phyloP scores from a whole-genome alignment of 2,888 invertebrate species.

The Hedychridium roseum region DNA sequence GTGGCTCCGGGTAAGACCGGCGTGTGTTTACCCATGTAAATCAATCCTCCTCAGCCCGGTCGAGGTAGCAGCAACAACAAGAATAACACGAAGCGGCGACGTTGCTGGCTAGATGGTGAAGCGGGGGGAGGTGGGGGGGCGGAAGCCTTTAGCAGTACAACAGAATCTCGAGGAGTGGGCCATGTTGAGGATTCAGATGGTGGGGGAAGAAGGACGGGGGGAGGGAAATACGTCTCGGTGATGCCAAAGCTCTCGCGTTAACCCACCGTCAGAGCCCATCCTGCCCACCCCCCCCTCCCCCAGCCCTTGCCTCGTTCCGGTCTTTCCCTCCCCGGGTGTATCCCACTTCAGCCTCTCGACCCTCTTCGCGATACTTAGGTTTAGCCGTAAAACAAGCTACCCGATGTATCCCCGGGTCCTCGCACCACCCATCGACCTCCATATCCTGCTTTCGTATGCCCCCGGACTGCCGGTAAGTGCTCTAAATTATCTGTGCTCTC shows the following conservation, averaged over 20 bases:
- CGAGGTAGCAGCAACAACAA: constrained; percentile 17
- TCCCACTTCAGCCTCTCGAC: constrained; percentile 16
- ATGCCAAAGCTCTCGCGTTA: constrained; percentile 2
- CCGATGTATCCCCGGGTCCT: constrained; percentile 27
- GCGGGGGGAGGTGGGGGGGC: constrained; percentile 13
- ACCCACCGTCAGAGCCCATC: constrained; percentile 9
- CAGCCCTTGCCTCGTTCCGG: not conserved
- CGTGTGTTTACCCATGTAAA: constrained; percentile 51
- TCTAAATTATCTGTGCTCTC: constrained; percentile 41
- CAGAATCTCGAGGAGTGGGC: constrained; percentile 23
- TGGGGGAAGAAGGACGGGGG: not conserved
- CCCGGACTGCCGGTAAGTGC: constrained; percentile 39
- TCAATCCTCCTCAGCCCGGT: constrained; percentile 39
- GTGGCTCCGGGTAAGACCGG: constrained; percentile 24
- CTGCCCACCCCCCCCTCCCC: constrained; percentile 9
- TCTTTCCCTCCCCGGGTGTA: not conserved
- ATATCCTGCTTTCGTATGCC: constrained; percentile 34
- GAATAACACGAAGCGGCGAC: constrained; percentile 21
- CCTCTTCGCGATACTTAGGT: constrained; percentile 37
- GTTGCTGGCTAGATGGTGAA: constrained; percentile 4
- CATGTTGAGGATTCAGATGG: too few relatives aligned
- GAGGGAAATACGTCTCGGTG: constrained; percentile 2
- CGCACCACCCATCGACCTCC: constrained; percentile 17
- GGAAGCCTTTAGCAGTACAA: constrained; percentile 23
- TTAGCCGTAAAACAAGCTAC: constrained; percentile 40